Conservation (phyloP, 2,797 vertebrate species). For the Syngnathus rostellatus region DNA sequence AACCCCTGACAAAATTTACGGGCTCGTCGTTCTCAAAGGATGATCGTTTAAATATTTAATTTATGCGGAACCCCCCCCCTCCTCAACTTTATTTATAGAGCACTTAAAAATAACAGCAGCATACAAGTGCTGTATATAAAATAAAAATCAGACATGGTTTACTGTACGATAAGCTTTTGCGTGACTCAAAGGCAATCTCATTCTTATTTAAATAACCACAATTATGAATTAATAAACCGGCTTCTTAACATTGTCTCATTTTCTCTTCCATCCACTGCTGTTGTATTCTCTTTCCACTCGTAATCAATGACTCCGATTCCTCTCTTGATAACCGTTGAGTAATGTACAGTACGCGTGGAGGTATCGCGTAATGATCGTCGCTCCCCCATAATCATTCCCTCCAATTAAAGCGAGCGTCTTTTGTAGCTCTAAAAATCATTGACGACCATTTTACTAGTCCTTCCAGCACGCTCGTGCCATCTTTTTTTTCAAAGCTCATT, state of each 20-base stretch:
- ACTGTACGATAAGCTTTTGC: slow-evolving; percentile 4
- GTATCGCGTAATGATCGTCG: slow-evolving; percentile 3
- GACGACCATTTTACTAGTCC: neutral
- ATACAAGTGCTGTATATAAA: too few species aligned
- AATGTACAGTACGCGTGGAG: slow-evolving; percentile 9
- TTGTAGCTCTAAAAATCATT: neutral
- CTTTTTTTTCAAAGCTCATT: slow-evolving; percentile 10
- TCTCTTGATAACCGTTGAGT: slow-evolving; percentile 39
- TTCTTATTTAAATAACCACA: slow-evolving; percentile 16
- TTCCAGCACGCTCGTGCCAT: neutral
- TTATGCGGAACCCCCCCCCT: too few species aligned
- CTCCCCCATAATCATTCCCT: slow-evolving; percentile 37
- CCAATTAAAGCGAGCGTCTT: slow-evolving; percentile 39
- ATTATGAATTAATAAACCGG: slow-evolving; percentile 39
- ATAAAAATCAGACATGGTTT: neutral
- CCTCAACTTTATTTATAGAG: too few species aligned
- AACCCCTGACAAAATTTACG: too few species aligned
- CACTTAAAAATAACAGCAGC: too few species aligned
- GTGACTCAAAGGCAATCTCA: neutral
- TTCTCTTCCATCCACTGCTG: slow-evolving; percentile 39
- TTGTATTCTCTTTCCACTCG: slow-evolving; percentile 35
- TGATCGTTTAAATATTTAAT: too few species aligned
- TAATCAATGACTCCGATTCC: slow-evolving; percentile 54
- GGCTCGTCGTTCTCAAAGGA: too few species aligned
- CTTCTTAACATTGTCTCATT: slow-evolving; percentile 21